phyloP scores from a whole-genome alignment of 2,888 invertebrate species.

The Iselma pallidipennis region DNA sequence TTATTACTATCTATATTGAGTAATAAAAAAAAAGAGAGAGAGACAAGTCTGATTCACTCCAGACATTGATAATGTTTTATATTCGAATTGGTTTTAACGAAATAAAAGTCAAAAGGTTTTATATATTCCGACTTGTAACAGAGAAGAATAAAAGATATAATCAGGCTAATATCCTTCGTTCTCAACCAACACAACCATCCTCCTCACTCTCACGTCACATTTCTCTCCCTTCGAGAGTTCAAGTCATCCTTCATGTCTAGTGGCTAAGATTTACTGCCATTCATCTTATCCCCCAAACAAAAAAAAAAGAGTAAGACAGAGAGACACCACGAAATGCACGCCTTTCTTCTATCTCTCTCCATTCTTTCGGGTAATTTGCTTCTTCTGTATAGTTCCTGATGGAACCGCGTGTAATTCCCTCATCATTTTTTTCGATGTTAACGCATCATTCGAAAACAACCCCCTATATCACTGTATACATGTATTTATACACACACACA shows the following conservation, averaged over 20 bases:
- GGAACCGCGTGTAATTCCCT: slow-evolving; percentile 33
- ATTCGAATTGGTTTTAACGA: not conserved
- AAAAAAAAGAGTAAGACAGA: slow-evolving; percentile 41
- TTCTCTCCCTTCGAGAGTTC: slow-evolving; percentile 38
- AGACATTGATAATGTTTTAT: slow-evolving; percentile 6
- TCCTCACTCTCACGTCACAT: slow-evolving; percentile 31
- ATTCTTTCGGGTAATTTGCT: slow-evolving; percentile 43
- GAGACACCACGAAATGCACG: not conserved
- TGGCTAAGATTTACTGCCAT: slow-evolving; percentile 50
- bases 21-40: not conserved
- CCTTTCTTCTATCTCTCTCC: slow-evolving; percentile 8
- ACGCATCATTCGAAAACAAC: not conserved
- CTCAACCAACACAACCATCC: slow-evolving; percentile 18
- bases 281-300: slow-evolving; percentile 46
- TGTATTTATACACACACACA: not conserved
- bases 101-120: slow-evolving; percentile 18
- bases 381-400: slow-evolving; percentile 34
- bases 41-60: not conserved
- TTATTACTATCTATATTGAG: no score
- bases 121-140: slow-evolving; percentile 24
- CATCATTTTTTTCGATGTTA: slow-evolving; percentile 29
- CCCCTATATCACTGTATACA: not conserved
- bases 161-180: slow-evolving; percentile 40
- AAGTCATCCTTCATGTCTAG: slow-evolving; percentile 49
- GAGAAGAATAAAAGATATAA: slow-evolving; percentile 43